Evolutionary conservation across 2,113 vertebrate species (phyloP), one percentile per base, ranked within the genome.

Genomic region (Chloroceryle aenea): DNA sequence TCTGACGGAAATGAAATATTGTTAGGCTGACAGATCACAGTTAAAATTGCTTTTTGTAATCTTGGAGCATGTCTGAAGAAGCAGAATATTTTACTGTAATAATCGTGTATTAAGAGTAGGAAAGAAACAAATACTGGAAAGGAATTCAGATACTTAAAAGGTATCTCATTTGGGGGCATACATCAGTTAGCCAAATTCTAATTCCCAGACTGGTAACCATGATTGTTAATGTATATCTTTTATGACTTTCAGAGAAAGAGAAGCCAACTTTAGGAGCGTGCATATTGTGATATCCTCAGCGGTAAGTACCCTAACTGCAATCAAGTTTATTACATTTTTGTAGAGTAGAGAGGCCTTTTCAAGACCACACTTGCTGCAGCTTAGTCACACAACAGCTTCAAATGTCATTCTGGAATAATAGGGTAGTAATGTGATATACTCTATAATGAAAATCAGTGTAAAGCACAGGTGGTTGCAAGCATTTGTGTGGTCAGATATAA

Each of bases 401-500:
- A 85, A 95, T 84, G 80, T 91, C 85, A 3, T 73, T 95, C 85
- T 97, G 73, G 86, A 97, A 97, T 96, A 95, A 96, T 76, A 96
- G 87, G 47, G 47, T 85, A 76, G 94, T 91, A 91, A 97, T 75
- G 78, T 96, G 94, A 95, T 95, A 81, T 87, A 93, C 61, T 91
- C 50, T 40, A 77, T 92, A 97, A 93, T 85, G 69, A 97, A 96
- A 96, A 96, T 95, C 90, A 88, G 61, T 87, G 80, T 87, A 93
- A 93, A 97, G 56, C 87, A 94, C 95, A 98, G 93, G 90, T 97
- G 81, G 97, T 80, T 95, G 79, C 85, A 87, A 87, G 77, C n/a
- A 84, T 95, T 97, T 94, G 55, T 96, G 89, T 97, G 92, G 92
- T 84, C 96, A 97, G 89, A 94, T 90, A 95, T 87, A 91, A 85